Evolutionary conservation across 2,113 vertebrate species (phyloP).

Genomic region (Silurus glanis): DNA sequence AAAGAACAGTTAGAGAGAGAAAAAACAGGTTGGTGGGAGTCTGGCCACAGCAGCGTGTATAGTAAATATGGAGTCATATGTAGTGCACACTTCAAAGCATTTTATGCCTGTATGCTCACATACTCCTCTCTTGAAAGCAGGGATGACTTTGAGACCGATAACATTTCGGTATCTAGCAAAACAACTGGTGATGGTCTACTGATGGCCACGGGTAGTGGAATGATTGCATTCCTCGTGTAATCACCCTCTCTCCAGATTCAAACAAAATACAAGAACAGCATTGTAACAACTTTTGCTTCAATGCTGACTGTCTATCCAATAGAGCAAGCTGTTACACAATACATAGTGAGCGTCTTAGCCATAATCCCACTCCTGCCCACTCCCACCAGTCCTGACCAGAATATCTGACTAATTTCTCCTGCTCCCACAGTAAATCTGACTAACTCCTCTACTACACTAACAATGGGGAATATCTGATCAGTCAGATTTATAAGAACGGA

Average conservation of each 20-base stretch:
- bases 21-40: background rate
- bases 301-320: background rate
- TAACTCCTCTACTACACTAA: background rate
- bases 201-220: background rate
- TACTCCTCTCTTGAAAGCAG: background rate
- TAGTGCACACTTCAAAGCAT: background rate
- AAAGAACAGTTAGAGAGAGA: conserved; percentile 31
- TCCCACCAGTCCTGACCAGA: background rate
- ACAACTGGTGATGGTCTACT: background rate
- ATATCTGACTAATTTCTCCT: conserved; percentile 2
- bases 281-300: background rate
- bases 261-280: background rate
- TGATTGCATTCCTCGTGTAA: background rate
- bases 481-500: background rate
- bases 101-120: background rate
- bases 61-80: background rate
- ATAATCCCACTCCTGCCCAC: conserved; percentile 3
- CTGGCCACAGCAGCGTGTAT: background rate
- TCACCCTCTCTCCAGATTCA: background rate
- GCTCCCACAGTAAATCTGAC: background rate
- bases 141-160: background rate
- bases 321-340: conserved; percentile 6
- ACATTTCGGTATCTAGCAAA: background rate
- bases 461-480: background rate
- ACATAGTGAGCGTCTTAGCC: background rate